A percentile compares a stretch with the other conserved stretches of the same genome.
phyloP scores from a whole-genome alignment of 2,888 invertebrate genomes.

The Ypsolopha scabrella region DNA sequence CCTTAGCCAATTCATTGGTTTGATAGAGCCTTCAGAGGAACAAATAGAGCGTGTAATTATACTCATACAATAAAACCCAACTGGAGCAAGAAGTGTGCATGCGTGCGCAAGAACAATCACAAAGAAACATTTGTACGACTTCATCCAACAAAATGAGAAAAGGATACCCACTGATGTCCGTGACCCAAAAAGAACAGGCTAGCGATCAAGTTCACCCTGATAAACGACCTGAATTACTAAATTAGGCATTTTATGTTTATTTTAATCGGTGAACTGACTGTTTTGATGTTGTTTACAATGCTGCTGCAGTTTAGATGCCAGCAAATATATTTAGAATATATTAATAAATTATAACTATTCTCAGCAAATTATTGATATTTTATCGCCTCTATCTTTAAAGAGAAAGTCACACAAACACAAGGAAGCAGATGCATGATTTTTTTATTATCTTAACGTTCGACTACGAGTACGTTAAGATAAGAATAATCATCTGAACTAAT shows the following conservation, averaged over 20 bases:
- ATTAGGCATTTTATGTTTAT: neutral
- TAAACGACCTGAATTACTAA: neutral
- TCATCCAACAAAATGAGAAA: too few relatives aligned
- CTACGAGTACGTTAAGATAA: too few relatives aligned
- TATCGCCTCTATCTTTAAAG: neutral
- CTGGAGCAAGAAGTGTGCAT: neutral
- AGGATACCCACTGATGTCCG: constrained; percentile 16
- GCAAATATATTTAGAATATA: neutral
- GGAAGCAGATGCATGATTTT: neutral
- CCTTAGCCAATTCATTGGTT: too few relatives aligned
- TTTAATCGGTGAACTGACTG: neutral
- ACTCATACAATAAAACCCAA: neutral
- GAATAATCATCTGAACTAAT: neutral
- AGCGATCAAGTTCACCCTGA: constrained; percentile 22
- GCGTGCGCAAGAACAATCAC: constrained; percentile 24
- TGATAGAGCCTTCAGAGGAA: too few relatives aligned
- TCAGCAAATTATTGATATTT: neutral
- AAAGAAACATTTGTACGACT: too few relatives aligned
- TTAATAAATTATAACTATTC: neutral
- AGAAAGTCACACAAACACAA: neutral
- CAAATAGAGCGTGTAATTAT: too few relatives aligned
- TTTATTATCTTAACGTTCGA: too few relatives aligned
- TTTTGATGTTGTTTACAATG: neutral
- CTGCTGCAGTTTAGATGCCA: neutral
- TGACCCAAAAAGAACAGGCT: constrained; percentile 52